A percentile compares a stretch with the other conserved stretches of the same genome.
Conservation (phyloP, 2,888 invertebrate genomes). For the Nemotelus pantherinus region DNA sequence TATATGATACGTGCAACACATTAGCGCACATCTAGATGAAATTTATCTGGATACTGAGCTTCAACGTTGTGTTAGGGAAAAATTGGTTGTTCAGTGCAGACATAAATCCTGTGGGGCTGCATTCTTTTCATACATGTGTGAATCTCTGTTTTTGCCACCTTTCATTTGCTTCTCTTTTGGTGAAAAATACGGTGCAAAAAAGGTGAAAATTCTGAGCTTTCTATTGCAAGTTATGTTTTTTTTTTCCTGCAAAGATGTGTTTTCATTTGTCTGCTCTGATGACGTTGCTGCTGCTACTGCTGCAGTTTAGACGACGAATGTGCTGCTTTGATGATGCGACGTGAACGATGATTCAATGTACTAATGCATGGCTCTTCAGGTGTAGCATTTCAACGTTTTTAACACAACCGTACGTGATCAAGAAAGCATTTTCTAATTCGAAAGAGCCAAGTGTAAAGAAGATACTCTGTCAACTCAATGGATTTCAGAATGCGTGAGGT, state of each 20-base stretch:
- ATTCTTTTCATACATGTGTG: constrained; percentile 28
- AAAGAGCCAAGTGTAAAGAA: no score
- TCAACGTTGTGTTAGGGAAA: constrained; percentile 26
- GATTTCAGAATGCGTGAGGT: no score
- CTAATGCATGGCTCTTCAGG: constrained; percentile 19
- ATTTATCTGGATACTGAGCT: background rate
- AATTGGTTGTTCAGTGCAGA: constrained; percentile 27
- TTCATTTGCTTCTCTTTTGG: no score
- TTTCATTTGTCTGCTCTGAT: background rate
- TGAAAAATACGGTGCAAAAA: background rate
- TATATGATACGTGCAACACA: background rate
- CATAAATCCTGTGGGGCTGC: constrained; percentile 20
- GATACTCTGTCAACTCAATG: no score
- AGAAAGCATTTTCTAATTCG: constrained; percentile 23
- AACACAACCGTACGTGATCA: constrained; percentile 40
- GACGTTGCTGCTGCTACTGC: no score
- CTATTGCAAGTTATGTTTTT: background rate
- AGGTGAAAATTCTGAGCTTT: background rate
- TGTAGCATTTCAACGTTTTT: constrained; percentile 30
- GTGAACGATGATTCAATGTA: background rate
- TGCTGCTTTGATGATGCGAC: no score
- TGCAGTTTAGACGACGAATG: no score
- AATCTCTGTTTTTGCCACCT: background rate
- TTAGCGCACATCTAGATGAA: background rate
- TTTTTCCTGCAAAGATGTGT: constrained; percentile 29